phyloP scores from a whole-genome alignment of 2,797 vertebrate genomes.

The Enteromius trimaculatus region DNA sequence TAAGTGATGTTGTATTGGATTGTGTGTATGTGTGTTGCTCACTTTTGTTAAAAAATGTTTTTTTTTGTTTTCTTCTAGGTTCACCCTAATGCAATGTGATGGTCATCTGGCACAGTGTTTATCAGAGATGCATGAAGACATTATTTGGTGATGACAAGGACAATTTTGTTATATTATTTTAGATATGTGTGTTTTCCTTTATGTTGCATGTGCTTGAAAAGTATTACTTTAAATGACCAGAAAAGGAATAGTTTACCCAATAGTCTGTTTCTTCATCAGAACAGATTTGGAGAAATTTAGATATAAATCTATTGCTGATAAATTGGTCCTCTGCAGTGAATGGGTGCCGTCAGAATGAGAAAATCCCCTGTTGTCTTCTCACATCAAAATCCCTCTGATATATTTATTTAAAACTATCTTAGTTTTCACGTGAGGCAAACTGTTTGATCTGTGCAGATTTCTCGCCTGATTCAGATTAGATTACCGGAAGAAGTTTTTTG shows the following conservation, averaged over 20 bases:
- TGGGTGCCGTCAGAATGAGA: not conserved
- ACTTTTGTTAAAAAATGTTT: not conserved
- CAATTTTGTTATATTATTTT: not conserved
- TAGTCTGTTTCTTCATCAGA: not conserved
- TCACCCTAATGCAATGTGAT: constrained; percentile 85
- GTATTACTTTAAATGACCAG: not conserved
- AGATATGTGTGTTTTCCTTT: not conserved
- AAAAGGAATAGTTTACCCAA: not conserved
- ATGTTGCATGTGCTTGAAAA: not conserved
- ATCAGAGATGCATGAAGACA: constrained; percentile 85
- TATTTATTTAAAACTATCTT: not conserved
- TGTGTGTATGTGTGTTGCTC: not conserved
- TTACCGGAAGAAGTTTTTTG: too few species aligned
- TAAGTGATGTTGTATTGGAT: not conserved
- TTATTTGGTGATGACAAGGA: constrained; percentile 80
- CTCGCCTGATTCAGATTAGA: not conserved
- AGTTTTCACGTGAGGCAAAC: not conserved
- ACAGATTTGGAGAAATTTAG: not conserved
- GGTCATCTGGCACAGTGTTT: constrained; percentile 89
- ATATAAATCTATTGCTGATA: not conserved
- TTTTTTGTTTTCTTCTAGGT: constrained; percentile 70
- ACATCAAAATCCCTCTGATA: not conserved
- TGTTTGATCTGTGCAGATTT: not conserved
- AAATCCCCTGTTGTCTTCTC: not conserved
- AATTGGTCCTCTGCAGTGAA: not conserved